phyloP scores from a whole-genome alignment of 2,797 vertebrate species.

The Poecilia picta region DNA sequence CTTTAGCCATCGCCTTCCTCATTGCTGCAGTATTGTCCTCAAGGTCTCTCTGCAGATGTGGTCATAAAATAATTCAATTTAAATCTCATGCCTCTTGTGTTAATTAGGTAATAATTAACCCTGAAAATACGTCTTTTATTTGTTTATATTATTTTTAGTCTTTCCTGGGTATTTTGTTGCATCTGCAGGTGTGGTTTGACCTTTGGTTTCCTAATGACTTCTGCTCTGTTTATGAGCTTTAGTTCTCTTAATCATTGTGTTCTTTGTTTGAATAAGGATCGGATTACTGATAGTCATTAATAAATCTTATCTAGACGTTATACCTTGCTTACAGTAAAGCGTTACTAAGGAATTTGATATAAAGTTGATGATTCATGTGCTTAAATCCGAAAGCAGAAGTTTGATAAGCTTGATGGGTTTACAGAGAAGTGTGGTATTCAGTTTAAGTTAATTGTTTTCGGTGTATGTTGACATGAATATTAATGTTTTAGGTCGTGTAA shows the following conservation, averaged over 20 bases:
- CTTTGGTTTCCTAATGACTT: neutral
- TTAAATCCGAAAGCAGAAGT: neutral
- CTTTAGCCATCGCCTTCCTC: neutral
- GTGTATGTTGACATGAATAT: neutral
- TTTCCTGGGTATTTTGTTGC: neutral
- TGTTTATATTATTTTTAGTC: neutral
- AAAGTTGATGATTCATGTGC: no score
- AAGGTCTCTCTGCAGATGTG: neutral
- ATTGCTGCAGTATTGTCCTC: neutral
- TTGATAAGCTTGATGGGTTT: neutral
- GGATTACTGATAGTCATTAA: neutral
- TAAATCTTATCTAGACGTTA: neutral
- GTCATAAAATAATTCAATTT: neutral
- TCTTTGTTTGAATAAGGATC: neutral
- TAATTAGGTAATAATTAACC: neutral
- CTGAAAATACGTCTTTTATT: no score
- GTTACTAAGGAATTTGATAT: neutral
- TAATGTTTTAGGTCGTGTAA: neutral
- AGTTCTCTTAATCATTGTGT: neutral
- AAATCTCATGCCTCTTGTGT: no score
- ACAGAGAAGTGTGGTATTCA: neutral
- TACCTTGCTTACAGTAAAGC: neutral
- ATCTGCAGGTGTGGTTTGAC: neutral
- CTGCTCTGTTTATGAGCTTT: neutral
- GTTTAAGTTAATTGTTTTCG: neutral